phyloP scores from a whole-genome alignment of 2,797 vertebrate species.

The Falco biarmicus region DNA sequence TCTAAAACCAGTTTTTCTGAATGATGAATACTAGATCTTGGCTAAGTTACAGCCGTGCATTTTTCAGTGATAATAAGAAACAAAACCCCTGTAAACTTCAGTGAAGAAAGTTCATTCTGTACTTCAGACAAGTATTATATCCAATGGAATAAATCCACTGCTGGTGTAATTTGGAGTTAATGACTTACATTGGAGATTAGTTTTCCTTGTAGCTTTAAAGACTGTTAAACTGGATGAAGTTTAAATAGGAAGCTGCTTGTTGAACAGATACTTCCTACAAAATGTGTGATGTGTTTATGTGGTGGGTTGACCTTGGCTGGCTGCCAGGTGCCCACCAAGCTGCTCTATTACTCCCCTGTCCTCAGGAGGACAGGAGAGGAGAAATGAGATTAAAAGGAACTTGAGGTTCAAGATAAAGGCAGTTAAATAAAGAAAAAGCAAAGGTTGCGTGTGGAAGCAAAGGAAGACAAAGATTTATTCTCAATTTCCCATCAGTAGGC shows the following conservation, averaged over 20 bases:
- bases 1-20: not conserved
- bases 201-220: not conserved
- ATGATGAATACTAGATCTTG: not conserved
- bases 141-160: not conserved
- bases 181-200: not conserved
- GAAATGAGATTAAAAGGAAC: not conserved
- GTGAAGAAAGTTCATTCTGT: not conserved
- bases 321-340: not conserved
- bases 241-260: not conserved
- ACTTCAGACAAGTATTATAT: not conserved
- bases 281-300: not conserved
- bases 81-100: not conserved
- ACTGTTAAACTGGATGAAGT: not conserved
- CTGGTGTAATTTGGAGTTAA: not conserved
- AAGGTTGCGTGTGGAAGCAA: not conserved
- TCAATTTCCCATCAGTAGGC: not conserved
- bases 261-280: not conserved
- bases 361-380: not conserved
- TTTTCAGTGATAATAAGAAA: not conserved
- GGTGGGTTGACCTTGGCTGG: not conserved
- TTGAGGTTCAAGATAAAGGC: accelerated
- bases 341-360: accelerated
- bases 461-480: not conserved
- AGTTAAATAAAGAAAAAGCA: not conserved
- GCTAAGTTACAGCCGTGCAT: not conserved